A percentile compares a stretch with the other conserved stretches of the same genome.
Evolutionary conservation across 2,888 invertebrate genomes (phyloP).

Genomic region (Sphaeridia pumilis): DNA sequence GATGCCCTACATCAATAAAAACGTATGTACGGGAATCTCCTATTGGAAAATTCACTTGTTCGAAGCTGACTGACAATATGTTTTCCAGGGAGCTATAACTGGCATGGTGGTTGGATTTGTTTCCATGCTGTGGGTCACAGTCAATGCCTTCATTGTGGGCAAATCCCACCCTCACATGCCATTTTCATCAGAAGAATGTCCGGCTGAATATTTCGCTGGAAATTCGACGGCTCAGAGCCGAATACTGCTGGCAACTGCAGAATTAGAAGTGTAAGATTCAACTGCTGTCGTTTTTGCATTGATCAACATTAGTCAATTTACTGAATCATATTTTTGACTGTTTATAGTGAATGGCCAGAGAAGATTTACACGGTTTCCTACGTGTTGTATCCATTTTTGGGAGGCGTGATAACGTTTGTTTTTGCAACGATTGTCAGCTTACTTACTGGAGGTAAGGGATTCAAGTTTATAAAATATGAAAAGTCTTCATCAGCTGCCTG

Average conservation of each 20-base stretch:
- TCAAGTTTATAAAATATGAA: not conserved
- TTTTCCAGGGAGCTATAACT: slow-evolving; percentile 27
- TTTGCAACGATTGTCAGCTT: slow-evolving; percentile 15
- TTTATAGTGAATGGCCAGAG: slow-evolving; percentile 21
- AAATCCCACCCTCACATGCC: slow-evolving; percentile 29
- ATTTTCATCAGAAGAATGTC: slow-evolving; percentile 24
- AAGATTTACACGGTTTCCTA: slow-evolving; percentile 22
- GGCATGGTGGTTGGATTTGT: slow-evolving; percentile 29
- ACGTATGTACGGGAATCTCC: slow-evolving; percentile 14
- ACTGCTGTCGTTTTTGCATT: no score
- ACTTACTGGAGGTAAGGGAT: slow-evolving; percentile 18
- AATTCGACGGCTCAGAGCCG: no score
- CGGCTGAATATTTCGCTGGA: not conserved
- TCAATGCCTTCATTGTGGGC: slow-evolving; percentile 23
- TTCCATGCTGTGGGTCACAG: slow-evolving; percentile 27
- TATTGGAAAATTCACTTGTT: no score
- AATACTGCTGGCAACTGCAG: not conserved
- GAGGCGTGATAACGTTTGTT: slow-evolving; percentile 20
- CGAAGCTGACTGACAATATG: not conserved
- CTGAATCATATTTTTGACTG: not conserved
- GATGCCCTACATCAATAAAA: slow-evolving; percentile 30
- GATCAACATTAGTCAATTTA: not conserved
- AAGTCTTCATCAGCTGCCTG: not conserved
- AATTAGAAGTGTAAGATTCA: not conserved
- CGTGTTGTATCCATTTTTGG: slow-evolving; percentile 21